Evolutionary conservation across 2,113 vertebrate genomes (phyloP).

Genomic region (Rhinichthys klamathensis): DNA sequence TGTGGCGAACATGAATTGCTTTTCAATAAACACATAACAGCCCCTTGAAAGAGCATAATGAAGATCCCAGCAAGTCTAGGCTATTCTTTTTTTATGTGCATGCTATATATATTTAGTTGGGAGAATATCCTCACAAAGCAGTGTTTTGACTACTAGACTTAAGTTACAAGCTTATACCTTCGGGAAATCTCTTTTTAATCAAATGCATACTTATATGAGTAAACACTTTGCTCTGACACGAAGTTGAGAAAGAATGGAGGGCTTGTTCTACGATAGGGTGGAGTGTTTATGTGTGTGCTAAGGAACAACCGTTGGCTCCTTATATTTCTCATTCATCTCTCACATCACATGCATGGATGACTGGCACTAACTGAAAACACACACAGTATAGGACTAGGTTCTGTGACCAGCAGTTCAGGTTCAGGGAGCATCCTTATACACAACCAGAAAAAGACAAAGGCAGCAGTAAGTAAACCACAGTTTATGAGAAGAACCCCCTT

Average conservation of each 20-base stretch:
- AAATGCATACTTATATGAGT: slow-evolving; percentile 53
- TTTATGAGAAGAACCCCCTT: too few relatives aligned
- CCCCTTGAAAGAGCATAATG: not conserved
- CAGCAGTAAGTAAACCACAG: not conserved
- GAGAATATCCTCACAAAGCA: not conserved
- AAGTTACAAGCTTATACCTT: slow-evolving; percentile 11
- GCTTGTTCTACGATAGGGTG: slow-evolving; percentile 21
- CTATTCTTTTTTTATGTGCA: not conserved
- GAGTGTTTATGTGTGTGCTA: slow-evolving; percentile 4
- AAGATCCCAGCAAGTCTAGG: not conserved
- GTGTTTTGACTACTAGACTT: slow-evolving; percentile 8
- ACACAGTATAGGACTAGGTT: slow-evolving; percentile 19
- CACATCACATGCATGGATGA: slow-evolving; percentile 29
- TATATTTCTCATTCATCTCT: slow-evolving; percentile 35
- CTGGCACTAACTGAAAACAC: slow-evolving; percentile 32
- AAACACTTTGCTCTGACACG: slow-evolving; percentile 66
- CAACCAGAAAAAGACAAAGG: slow-evolving; percentile 15
- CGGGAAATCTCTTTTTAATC: not conserved
- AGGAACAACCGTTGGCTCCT: slow-evolving; percentile 16
- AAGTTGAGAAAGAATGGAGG: slow-evolving; percentile 23
- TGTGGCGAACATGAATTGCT: not conserved
- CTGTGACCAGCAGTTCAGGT: slow-evolving; percentile 18
- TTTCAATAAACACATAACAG: not conserved
- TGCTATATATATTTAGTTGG: not conserved
- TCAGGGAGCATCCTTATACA: slow-evolving; percentile 17